Conservation (phyloP, 2,797 vertebrate species). For the Crocidura indochinensis region DNA sequence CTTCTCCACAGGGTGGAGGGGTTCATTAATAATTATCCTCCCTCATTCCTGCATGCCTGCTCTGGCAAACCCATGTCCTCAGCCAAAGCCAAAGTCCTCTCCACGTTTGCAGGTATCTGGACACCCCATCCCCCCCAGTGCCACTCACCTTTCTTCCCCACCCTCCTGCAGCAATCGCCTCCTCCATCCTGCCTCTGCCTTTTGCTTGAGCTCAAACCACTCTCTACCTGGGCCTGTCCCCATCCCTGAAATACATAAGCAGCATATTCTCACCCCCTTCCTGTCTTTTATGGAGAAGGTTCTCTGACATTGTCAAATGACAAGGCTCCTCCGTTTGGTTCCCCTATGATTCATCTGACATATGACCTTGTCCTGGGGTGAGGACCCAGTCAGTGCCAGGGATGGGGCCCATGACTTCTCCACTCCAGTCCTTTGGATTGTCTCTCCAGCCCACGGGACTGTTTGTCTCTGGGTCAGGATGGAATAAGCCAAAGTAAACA, state of each 20-base stretch:
- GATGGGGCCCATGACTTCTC: not conserved
- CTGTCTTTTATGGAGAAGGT: not conserved
- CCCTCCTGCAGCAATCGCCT: not conserved
- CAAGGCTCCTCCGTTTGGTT: not conserved
- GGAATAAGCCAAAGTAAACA: too few relatives aligned
- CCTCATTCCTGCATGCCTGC: too few relatives aligned
- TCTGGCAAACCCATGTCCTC: too few relatives aligned
- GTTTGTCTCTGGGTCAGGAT: too few relatives aligned
- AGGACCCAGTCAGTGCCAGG: not conserved
- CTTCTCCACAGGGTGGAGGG: not conserved
- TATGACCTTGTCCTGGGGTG: not conserved
- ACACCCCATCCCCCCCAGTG: too few relatives aligned
- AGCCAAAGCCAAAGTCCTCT: slow-evolving; percentile 56
- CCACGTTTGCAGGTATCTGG: too few relatives aligned
- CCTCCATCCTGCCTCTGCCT: not conserved
- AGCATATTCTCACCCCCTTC: not conserved
- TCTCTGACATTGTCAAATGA: not conserved
- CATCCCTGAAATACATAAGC: not conserved
- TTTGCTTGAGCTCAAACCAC: not conserved
- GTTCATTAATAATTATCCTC: slow-evolving; percentile 31
- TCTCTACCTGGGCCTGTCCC: too few relatives aligned
- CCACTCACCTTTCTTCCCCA: not conserved
- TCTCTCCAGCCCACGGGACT: too few relatives aligned
- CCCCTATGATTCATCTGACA: not conserved
- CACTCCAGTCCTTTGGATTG: too few relatives aligned